phyloP scores from a whole-genome alignment of 2,113 vertebrate species.

The Thymallus thymallus region DNA sequence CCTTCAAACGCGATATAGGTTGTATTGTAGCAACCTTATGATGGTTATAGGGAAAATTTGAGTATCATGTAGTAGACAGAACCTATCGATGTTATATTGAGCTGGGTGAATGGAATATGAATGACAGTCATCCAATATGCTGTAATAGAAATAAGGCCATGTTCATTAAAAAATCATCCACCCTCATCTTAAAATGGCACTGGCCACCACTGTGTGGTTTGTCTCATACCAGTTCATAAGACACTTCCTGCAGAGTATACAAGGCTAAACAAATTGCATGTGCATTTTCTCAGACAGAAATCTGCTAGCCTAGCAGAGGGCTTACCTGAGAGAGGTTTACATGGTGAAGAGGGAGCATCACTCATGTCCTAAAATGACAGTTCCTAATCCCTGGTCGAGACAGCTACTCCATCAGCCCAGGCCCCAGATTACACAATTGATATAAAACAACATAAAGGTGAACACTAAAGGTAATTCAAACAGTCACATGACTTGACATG shows the following conservation, averaged over 20 bases:
- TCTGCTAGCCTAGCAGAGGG: background rate
- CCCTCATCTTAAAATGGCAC: too few relatives aligned
- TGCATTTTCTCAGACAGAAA: slow-evolving; percentile 28
- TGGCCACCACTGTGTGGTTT: slow-evolving; percentile 7
- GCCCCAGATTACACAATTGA: slow-evolving; percentile 33
- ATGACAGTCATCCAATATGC: too few relatives aligned
- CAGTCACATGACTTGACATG: background rate
- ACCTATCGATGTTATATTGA: too few relatives aligned
- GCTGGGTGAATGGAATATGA: too few relatives aligned
- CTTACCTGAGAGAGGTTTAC: slow-evolving; percentile 43
- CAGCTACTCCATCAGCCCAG: slow-evolving; percentile 41
- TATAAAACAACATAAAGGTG: slow-evolving; percentile 31
- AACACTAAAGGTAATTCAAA: slow-evolving; percentile 24
- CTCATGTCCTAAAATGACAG: slow-evolving; percentile 53
- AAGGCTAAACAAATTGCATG: slow-evolving; percentile 44
- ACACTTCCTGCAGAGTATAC: background rate
- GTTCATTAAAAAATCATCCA: too few relatives aligned
- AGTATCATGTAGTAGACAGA: too few relatives aligned
- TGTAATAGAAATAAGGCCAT: too few relatives aligned
- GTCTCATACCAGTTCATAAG: slow-evolving; percentile 8
- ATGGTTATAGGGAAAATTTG: too few relatives aligned
- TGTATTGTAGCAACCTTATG: too few relatives aligned
- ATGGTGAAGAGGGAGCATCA: slow-evolving; percentile 36
- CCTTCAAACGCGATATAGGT: too few relatives aligned
- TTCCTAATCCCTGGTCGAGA: slow-evolving; percentile 24